Evolutionary conservation across 1,140 invertebrate genomes (phyloP).

Genomic region (Anoplolepis gracilipes): DNA sequence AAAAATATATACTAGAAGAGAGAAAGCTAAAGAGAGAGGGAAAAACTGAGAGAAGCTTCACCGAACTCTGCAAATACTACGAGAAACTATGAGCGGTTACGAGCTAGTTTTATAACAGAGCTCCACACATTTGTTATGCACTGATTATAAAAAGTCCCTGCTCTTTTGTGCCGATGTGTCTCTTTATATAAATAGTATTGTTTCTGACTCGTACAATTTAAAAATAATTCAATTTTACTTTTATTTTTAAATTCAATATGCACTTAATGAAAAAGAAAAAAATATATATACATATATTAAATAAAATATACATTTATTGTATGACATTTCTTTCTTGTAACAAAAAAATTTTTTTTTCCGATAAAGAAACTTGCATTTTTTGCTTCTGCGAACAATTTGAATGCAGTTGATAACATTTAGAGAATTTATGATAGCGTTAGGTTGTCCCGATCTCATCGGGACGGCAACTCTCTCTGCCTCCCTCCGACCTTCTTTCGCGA

Average conservation of each 20-base stretch:
- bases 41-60: background rate
- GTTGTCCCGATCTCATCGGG: constrained; percentile 3
- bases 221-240: background rate
- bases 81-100: background rate
- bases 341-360: constrained; percentile 1
- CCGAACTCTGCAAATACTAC: constrained; percentile 21
- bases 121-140: constrained; percentile 6
- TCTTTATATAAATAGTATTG: background rate
- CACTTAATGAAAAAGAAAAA: no score
- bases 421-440: background rate
- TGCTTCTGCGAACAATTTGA: background rate
- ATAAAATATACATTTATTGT: no score
- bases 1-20: constrained; percentile 51
- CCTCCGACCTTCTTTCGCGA: constrained; percentile 55
- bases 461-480: background rate
- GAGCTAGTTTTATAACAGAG: background rate
- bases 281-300: no score
- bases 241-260: background rate
- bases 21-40: constrained; percentile 4
- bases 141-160: background rate
- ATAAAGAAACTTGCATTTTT: background rate
- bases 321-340: background rate
- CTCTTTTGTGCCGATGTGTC: background rate
- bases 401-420: background rate
- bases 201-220: background rate